A percentile compares a stretch with the other conserved stretches of the same genome.
These are phyloP conservation scores for Heliconius eleuchia DNA, from an alignment of 1,140 invertebrate species.

Conservation along the genomic window DNA sequence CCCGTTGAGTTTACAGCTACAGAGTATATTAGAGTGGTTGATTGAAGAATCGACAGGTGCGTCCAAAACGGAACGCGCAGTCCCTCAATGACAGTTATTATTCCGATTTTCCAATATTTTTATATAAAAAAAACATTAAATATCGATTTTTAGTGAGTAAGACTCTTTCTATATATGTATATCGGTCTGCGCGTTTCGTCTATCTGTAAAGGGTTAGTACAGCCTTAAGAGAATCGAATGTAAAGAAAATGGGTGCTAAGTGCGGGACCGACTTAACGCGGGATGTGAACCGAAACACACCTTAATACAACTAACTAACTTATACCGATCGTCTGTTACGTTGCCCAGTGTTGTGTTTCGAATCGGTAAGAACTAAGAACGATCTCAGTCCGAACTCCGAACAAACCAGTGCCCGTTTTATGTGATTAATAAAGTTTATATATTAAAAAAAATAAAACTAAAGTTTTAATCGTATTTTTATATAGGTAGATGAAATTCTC, in stretches of 20 bases:
- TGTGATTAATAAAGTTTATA: slow-evolving; percentile 68
- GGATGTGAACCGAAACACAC: slow-evolving; percentile 30
- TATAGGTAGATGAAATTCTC: slow-evolving; percentile 75
- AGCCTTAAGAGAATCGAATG: slow-evolving; percentile 57
- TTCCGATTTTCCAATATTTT: slow-evolving; percentile 65
- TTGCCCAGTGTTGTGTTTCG: slow-evolving; percentile 51
- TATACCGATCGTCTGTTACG: slow-evolving; percentile 23
- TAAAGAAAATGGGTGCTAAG: slow-evolving; percentile 71
- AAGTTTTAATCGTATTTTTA: slow-evolving; percentile 75
- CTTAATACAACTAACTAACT: slow-evolving; percentile 19
- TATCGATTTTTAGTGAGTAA: slow-evolving; percentile 62
- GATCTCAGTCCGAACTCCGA: slow-evolving; percentile 76
- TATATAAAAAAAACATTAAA: slow-evolving; percentile 55
- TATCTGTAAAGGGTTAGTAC: slow-evolving; percentile 52
- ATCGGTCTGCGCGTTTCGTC: slow-evolving; percentile 48
- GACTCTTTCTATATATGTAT: slow-evolving; percentile 35
- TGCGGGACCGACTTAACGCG: slow-evolving; percentile 55
- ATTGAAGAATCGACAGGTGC: slow-evolving; percentile 33
- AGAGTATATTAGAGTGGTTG: neutral
- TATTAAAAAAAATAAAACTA: slow-evolving; percentile 52
- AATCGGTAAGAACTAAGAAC: slow-evolving; percentile 45
- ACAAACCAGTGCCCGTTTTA: slow-evolving; percentile 77
- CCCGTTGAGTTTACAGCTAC: slow-evolving; percentile 47
- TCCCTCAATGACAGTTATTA: slow-evolving; percentile 14
- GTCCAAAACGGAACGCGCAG: slow-evolving; percentile 43